Conservation (phyloP, 2,113 vertebrate genomes). For the Entosphenus tridentatus region DNA sequence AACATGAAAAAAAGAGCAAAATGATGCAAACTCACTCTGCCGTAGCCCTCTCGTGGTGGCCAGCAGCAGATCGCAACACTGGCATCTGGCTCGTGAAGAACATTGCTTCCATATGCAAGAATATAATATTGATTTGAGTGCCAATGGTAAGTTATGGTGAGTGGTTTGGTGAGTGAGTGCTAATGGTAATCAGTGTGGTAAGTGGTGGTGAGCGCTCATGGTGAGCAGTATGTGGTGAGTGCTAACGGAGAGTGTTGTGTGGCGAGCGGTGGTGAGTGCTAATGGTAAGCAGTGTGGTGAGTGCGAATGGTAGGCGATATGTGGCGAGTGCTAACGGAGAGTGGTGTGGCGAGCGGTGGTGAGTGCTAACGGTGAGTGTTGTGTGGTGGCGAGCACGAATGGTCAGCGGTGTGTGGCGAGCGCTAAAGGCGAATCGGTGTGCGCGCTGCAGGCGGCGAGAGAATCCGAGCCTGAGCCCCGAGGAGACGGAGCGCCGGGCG, state of each 20-base stretch:
- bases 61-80: too few species aligned
- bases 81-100: too few species aligned
- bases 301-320: background rate
- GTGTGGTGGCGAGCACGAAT: background rate
- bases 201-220: background rate
- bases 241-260: too few species aligned
- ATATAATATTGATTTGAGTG: too few species aligned
- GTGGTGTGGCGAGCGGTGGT: too few species aligned
- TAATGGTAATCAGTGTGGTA: background rate
- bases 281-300: background rate
- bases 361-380: background rate
- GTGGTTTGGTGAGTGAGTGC: background rate
- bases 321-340: too few species aligned
- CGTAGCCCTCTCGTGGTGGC: too few species aligned
- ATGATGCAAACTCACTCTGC: too few species aligned
- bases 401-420: background rate
- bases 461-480: constrained; percentile 20
- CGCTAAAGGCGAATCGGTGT: constrained; percentile 1
- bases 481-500: constrained; percentile 46
- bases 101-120: too few species aligned
- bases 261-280: too few species aligned
- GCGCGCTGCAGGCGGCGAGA: constrained; percentile 27
- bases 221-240: background rate
- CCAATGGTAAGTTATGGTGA: too few species aligned
- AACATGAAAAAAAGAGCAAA: too few species aligned